Evolutionary conservation across 2,888 invertebrate species (phyloP).

Genomic region (Cheilosia urbana): DNA sequence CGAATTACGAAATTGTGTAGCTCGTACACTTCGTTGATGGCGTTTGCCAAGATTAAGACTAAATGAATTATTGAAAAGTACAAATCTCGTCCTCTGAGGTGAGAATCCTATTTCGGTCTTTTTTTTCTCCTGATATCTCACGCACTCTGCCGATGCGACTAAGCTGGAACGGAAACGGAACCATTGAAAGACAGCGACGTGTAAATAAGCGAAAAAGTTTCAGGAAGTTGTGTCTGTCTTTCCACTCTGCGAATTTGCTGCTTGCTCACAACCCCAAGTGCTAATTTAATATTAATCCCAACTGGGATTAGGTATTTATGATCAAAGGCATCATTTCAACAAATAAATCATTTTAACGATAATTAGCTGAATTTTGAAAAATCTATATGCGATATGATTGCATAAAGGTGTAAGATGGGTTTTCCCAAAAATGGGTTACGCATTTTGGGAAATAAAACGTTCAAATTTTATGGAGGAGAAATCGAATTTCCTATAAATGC

Average conservation of each 20-base stretch:
- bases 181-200: background rate
- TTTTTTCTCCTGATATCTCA: background rate
- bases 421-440: too few relatives aligned
- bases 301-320: conserved; percentile 17
- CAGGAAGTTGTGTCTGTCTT: conserved; percentile 49
- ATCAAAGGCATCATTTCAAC: conserved; percentile 17
- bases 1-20: conserved; percentile 49
- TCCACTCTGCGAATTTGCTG: conserved; percentile 22
- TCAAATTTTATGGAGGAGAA: too few relatives aligned
- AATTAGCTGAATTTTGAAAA: too few relatives aligned
- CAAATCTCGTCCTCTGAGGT: conserved; percentile 66
- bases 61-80: conserved; percentile 73
- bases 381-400: too few relatives aligned
- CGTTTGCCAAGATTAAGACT: conserved; percentile 46
- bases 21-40: conserved; percentile 7
- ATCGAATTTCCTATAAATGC: too few relatives aligned
- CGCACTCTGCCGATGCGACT: background rate
- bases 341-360: background rate
- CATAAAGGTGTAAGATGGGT: too few relatives aligned
- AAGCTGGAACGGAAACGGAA: conserved; percentile 1
- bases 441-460: too few relatives aligned
- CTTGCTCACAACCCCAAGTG: conserved; percentile 9
- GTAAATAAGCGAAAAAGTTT: conserved; percentile 54
- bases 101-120: conserved; percentile 59
- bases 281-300: conserved; percentile 62